phyloP scores from a whole-genome alignment of 1,140 invertebrate genomes.

The Octopus bimaculoides region DNA sequence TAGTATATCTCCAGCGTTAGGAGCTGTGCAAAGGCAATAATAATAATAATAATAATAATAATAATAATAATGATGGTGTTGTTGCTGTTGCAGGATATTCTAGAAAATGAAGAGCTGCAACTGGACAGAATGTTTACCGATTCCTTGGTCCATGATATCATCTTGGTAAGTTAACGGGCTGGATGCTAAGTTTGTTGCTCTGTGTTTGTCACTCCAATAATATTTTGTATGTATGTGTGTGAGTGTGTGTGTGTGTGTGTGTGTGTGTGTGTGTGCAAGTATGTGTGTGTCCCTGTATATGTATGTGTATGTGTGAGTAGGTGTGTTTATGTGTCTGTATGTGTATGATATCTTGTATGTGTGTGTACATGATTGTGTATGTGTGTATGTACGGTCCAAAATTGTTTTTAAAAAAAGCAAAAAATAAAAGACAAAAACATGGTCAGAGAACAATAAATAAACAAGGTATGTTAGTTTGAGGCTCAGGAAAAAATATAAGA shows the following conservation, averaged over 20 bases:
- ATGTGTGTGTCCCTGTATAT: background rate
- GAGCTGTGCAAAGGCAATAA: too few species aligned
- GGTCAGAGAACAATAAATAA: too few species aligned
- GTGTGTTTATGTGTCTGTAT: background rate
- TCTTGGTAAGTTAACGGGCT: conserved; percentile 70
- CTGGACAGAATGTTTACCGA: conserved; percentile 92
- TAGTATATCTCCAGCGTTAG: too few species aligned
- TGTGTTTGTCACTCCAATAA: background rate
- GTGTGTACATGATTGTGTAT: background rate
- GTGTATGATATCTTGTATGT: background rate
- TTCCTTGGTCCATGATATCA: conserved; percentile 52
- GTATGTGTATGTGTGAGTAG: background rate
- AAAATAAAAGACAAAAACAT: too few species aligned
- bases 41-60: too few species aligned
- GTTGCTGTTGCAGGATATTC: conserved; percentile 69
- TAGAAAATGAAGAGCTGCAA: conserved; percentile 88
- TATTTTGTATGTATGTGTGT: background rate
- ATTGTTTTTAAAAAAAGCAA: too few species aligned
- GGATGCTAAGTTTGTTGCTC: background rate
- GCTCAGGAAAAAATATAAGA: too few species aligned
- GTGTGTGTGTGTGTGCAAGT: background rate
- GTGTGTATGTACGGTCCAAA: too few species aligned
- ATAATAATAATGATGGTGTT: background rate
- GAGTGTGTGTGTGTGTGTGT: background rate
- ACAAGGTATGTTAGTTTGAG: too few species aligned